Base-by-base conservation (phyloP, 2,888 invertebrate species). In the Drosophila recens region DNA sequence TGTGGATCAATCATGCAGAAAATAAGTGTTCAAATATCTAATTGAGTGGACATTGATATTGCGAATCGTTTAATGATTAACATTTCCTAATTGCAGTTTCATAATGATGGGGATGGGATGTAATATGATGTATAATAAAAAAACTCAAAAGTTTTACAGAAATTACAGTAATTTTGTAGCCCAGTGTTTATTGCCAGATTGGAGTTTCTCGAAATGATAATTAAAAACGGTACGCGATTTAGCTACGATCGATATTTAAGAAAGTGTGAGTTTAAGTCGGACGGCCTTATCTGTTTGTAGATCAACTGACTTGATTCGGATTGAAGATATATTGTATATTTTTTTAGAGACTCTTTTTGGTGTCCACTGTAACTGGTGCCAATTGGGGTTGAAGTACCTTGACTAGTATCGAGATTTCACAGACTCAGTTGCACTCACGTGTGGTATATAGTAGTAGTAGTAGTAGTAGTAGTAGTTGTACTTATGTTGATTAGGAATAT, bases 91-190 rank as follows among this genome's bases (percentile, higher is more conserved):
- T 87, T 78, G 74, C 74, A 77, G 48, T 82, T 90, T 86, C 87
- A 67, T 79, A 38, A 17, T 57, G 57, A 30, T 57, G 15, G 23
- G 46, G 13, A n/a, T 88, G 86, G 87, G 54, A 92, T 92, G 92
- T 90, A 83, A 75, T 89, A 90, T 92, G 92, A 92, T 74, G 76
- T 75, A 79, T 75, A 80, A 88, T 81, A 63, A 68, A 77, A 63
- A 48, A 81, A 82, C 65, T 71, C 51, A 86, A 82, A 82, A 77
- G 10, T 61, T 40, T 27, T 73, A 79, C 64, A 45, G 34, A 87
- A 84, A 84, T 73, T 75, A 87, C 80, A 68, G 54, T 38, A 80
- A 75, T 75, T 82, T 87, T 61, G 72, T 65, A 63, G 63, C 75
- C 67, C 69, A 75, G 56, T 81, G 42, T 75, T 45, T 30, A 1